Conservation (phyloP, 2,113 vertebrate species). For the Myiagra hebetior region DNA sequence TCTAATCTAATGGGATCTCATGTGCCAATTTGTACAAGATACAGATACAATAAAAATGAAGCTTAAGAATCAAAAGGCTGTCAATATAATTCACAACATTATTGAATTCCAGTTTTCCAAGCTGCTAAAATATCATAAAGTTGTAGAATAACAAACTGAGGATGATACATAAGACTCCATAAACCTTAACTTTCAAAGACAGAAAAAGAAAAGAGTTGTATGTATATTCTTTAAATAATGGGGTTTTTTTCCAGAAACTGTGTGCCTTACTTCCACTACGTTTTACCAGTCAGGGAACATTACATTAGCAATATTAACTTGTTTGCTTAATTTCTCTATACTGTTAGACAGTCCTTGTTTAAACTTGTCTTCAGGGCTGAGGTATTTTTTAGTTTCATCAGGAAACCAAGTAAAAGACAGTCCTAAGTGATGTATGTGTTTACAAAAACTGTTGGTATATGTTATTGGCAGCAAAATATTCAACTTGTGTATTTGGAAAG, state of each 20-base stretch:
- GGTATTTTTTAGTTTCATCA: not conserved
- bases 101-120: conserved; percentile 28
- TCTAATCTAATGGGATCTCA: conserved; percentile 39
- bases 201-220: no score
- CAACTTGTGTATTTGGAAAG: not conserved
- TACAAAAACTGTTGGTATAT: not conserved
- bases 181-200: not conserved
- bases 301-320: not conserved
- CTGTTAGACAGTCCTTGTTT: not conserved
- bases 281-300: not conserved
- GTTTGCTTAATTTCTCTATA: not conserved
- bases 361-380: not conserved
- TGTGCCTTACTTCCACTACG: not conserved
- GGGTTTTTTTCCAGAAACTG: not conserved
- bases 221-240: not conserved
- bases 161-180: not conserved
- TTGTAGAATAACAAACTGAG: conserved; percentile 18
- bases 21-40: conserved; percentile 52
- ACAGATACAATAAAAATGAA: conserved; percentile 55
- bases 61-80: conserved; percentile 52
- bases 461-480: not conserved
- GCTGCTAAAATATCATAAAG: conserved; percentile 34
- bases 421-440: not conserved
- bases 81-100: conserved; percentile 62
- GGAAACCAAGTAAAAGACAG: not conserved